Conservation (phyloP, 2,113 vertebrate genomes). For the Uria aalge region DNA sequence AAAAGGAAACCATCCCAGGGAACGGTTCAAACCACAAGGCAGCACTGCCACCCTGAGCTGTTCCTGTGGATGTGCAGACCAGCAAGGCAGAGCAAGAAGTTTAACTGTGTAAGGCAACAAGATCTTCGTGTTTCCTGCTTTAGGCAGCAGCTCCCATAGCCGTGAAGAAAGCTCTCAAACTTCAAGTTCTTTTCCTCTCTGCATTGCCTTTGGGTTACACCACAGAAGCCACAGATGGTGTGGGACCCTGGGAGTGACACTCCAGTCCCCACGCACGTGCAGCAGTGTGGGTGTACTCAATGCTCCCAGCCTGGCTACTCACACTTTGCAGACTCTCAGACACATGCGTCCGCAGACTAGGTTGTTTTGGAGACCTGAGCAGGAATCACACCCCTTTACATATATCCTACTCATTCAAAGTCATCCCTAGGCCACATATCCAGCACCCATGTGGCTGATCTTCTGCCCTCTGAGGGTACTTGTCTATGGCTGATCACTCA, state of each 20-base stretch:
- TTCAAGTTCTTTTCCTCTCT: not conserved
- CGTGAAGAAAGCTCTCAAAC: not conserved
- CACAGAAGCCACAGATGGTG: not conserved
- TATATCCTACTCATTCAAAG: not conserved
- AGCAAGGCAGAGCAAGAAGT: not conserved
- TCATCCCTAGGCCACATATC: not conserved
- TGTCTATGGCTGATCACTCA: not conserved
- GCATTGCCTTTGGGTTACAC: not conserved
- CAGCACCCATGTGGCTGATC: rapidly evolving
- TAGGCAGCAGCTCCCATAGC: not conserved
- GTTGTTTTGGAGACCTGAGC: not conserved
- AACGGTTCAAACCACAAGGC: not conserved
- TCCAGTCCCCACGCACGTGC: not conserved
- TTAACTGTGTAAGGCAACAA: not conserved
- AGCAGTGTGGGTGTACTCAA: not conserved
- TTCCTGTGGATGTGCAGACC: not conserved
- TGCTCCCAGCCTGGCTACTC: not conserved
- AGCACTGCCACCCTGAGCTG: conserved; percentile 61
- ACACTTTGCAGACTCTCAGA: not conserved
- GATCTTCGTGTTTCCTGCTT: not conserved
- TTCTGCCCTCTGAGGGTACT: not conserved
- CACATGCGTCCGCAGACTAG: rapidly evolving
- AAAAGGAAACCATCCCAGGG: not conserved
- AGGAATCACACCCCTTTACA: not conserved
- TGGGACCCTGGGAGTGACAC: rapidly evolving